Conservation (phyloP, 2,797 vertebrate genomes). For the Rhyacichthys aspro region DNA sequence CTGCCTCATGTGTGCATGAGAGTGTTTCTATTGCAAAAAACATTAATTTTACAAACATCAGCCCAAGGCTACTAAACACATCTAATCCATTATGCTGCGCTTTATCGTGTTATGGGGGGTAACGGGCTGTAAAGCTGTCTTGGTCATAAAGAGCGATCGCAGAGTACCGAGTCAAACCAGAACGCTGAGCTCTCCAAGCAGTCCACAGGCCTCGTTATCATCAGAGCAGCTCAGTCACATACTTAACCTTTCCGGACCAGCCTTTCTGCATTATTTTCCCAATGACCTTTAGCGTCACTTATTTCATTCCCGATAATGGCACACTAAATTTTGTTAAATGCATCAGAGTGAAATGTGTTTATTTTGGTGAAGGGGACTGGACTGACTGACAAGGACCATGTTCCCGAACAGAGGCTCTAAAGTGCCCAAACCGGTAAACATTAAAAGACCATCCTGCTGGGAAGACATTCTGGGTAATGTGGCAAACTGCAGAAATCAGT, state of each 20-base stretch:
- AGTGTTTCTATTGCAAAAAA: conserved; percentile 78
- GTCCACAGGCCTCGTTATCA: conserved; percentile 72
- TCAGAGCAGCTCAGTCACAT: conserved; percentile 79
- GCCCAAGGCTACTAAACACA: conserved; percentile 83
- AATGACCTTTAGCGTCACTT: conserved; percentile 83
- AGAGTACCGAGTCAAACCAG: conserved; percentile 72
- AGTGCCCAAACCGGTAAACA: conserved; percentile 50
- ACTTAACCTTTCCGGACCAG: conserved; percentile 83
- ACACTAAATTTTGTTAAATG: conserved; percentile 79
- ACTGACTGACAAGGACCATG: conserved; percentile 66
- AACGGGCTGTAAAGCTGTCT: conserved; percentile 84
- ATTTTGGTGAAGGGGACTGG: conserved; percentile 69
- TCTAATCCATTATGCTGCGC: conserved; percentile 82
- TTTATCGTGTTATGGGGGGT: conserved; percentile 82
- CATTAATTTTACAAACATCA: conserved; percentile 83
- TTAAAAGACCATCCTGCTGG: conserved; percentile 37
- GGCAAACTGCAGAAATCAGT: neutral
- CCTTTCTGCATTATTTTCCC: conserved; percentile 81
- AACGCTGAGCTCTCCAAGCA: conserved; percentile 67
- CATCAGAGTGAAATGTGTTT: conserved; percentile 79
- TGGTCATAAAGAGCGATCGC: conserved; percentile 81
- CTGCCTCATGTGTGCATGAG: conserved; percentile 41
- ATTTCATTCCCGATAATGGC: conserved; percentile 82
- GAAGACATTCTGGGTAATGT: conserved; percentile 16
- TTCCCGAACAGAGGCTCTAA: conserved; percentile 38